Conservation (phyloP, 2,888 invertebrate species). For the Thysanoteuthis rhombus region DNA sequence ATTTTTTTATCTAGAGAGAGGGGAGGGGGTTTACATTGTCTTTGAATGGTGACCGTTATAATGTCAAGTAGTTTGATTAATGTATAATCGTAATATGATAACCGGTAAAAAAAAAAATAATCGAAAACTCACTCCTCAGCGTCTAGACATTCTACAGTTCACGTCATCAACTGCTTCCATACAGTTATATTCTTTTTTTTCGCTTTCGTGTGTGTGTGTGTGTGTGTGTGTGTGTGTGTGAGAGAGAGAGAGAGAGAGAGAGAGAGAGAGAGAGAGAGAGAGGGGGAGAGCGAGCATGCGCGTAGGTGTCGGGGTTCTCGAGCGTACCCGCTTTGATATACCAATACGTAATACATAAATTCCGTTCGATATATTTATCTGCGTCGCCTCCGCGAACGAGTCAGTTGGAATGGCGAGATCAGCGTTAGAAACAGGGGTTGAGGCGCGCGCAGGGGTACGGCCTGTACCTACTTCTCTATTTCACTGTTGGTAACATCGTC, state of each 20-base stretch:
- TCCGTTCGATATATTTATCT: background rate
- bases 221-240: background rate
- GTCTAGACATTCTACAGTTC: too few relatives aligned
- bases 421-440: too few relatives aligned
- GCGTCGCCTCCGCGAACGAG: background rate
- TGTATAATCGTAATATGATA: too few relatives aligned
- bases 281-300: background rate
- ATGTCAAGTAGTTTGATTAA: too few relatives aligned
- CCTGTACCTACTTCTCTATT: too few relatives aligned
- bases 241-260: too few relatives aligned
- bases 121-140: too few relatives aligned
- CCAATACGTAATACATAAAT: background rate
- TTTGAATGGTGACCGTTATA: background rate
- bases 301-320: background rate
- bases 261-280: too few relatives aligned
- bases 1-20: too few relatives aligned
- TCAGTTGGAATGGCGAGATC: background rate
- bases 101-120: too few relatives aligned
- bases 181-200: background rate
- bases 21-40: background rate
- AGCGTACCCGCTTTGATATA: background rate
- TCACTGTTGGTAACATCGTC: too few relatives aligned
- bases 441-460: too few relatives aligned
- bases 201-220: background rate
- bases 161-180: background rate